Evolutionary conservation across 2,888 invertebrate genomes (phyloP).

Genomic region (Bhutanitis thaidina): DNA sequence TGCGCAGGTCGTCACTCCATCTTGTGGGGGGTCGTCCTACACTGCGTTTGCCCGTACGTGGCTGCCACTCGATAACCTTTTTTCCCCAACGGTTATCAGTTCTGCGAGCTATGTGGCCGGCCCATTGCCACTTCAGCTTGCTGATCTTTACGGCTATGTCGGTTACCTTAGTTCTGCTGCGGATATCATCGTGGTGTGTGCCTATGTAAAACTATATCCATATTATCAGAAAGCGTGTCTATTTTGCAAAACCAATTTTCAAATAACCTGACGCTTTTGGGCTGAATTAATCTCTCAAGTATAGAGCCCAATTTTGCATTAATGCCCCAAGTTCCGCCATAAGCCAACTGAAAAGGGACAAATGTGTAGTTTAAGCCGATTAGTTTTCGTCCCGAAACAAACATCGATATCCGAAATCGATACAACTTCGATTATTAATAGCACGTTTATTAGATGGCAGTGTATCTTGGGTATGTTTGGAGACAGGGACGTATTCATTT

Average conservation of each 20-base stretch:
- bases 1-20: too few relatives aligned
- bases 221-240: too few relatives aligned
- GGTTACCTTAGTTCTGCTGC: too few relatives aligned
- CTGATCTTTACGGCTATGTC: too few relatives aligned
- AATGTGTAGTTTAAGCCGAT: constrained; percentile 17
- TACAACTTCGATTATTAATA: constrained; percentile 19
- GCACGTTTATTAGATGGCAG: constrained; percentile 4
- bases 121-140: too few relatives aligned
- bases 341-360: constrained; percentile 16
- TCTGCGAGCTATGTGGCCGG: too few relatives aligned
- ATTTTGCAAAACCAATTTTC: constrained; percentile 1
- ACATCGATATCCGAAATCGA: constrained; percentile 20
- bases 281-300: constrained; percentile 10
- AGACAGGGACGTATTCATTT: constrained; percentile 7
- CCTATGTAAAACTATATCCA: too few relatives aligned
- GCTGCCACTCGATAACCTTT: too few relatives aligned
- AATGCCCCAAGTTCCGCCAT: constrained; percentile 16
- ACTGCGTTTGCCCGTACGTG: too few relatives aligned
- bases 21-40: too few relatives aligned
- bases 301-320: constrained; percentile 9
- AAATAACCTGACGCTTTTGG: not conserved
- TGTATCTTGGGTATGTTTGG: constrained; percentile 1
- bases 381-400: constrained; percentile 18
- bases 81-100: too few relatives aligned
- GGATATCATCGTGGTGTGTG: too few relatives aligned